These are phyloP conservation scores for Nyleta sp. DNA, from an alignment of 2,888 invertebrate genomes.

Conservation along the genomic window DNA sequence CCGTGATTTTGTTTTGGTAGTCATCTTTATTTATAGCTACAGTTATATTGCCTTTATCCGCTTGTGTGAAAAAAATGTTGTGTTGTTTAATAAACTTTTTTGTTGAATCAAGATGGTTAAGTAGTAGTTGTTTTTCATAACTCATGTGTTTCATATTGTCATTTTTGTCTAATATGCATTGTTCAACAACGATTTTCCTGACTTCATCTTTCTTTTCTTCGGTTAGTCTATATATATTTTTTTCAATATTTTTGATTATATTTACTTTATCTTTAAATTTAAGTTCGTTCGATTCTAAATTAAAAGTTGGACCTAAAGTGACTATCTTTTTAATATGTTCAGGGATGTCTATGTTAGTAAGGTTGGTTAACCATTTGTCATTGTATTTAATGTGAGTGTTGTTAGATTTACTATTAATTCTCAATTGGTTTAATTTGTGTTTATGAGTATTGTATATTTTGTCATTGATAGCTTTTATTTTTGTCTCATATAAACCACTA, in stretches of 20 bases:
- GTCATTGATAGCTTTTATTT: no score
- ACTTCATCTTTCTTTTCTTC: background rate
- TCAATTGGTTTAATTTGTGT: no score
- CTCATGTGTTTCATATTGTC: background rate
- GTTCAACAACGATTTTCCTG: background rate
- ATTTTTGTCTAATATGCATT: background rate
- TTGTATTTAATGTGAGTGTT: background rate
- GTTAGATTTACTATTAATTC: background rate
- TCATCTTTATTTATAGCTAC: no score
- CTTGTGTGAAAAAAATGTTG: no score
- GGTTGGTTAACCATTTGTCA: background rate
- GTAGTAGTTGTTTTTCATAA: background rate
- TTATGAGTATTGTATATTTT: no score
- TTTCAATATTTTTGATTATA: conserved; percentile 17
- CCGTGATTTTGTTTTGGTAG: no score
- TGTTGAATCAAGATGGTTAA: background rate
- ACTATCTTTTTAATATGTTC: background rate
- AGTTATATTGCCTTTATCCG: no score
- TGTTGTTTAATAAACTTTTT: background rate
- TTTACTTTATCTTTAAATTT: background rate
- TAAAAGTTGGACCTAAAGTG: background rate
- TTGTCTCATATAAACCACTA: no score
- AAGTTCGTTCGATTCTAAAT: background rate
- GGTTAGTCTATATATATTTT: background rate
- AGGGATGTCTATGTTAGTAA: background rate